Evolutionary conservation across 1,140 invertebrate species (phyloP).

Genomic region (Mamestra configurata): DNA sequence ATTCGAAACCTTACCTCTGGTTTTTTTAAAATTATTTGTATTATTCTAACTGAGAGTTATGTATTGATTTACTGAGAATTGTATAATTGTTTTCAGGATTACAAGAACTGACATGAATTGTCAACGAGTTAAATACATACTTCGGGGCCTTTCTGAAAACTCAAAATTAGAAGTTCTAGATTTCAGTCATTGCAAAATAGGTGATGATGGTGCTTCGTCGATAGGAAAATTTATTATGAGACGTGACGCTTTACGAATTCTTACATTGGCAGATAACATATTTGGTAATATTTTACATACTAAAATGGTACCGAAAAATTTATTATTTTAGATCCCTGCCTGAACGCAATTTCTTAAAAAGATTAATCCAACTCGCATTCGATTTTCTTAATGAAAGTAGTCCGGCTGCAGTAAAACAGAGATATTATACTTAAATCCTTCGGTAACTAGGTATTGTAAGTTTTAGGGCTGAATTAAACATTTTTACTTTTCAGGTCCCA

Average conservation of each 20-base stretch:
- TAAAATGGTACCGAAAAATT: too few relatives aligned
- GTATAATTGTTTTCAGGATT: constrained; percentile 74
- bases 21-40: too few relatives aligned
- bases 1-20: too few relatives aligned
- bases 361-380: too few relatives aligned
- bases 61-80: constrained; percentile 1
- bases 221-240: constrained; percentile 84
- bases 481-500: constrained; percentile 67
- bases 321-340: too few relatives aligned
- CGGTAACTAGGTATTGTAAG: too few relatives aligned
- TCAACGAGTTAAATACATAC: constrained; percentile 82
- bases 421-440: too few relatives aligned
- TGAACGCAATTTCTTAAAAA: too few relatives aligned
- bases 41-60: background rate
- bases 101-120: constrained; percentile 86
- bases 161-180: constrained; percentile 81
- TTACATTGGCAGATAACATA: constrained; percentile 84
- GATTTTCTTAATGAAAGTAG: too few relatives aligned
- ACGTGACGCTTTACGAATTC: constrained; percentile 76
- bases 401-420: too few relatives aligned
- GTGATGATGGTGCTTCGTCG: constrained; percentile 79
- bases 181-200: constrained; percentile 87
- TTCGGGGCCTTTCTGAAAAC: constrained; percentile 81
- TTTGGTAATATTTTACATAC: constrained; percentile 77
- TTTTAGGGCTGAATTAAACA: background rate